Base-by-base conservation (phyloP, 2,113 vertebrate species). In the Balaeniceps rex region DNA sequence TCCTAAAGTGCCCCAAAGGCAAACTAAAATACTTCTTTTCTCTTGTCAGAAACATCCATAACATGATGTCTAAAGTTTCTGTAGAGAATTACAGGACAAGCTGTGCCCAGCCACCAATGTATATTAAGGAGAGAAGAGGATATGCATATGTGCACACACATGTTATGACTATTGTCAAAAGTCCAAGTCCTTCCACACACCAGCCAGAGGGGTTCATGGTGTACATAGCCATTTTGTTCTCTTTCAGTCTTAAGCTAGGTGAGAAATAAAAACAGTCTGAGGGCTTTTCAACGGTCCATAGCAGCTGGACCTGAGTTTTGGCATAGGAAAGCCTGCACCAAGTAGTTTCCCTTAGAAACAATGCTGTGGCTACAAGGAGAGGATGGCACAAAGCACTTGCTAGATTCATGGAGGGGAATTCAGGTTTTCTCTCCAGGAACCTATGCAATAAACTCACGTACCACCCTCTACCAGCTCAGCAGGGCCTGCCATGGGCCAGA, bases 271-370 rank as follows among this genome's bases (percentile, higher is more conserved):
- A 90, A 66, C 70, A 51, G 33, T 64, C 76, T 88, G 52, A 55
- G 42, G 60, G 79, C 55, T 91, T 94, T 95, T 90, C 90, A 68
- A 36, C 0, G 55, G 96, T 96, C 95, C 88, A 93, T 95, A 88
- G 93, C 93, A 96, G 94, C 92, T 96, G 87, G 92, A 88, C 71
- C 63, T 11, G 19, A 83, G 82, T 91, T 95, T 95, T 95, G 96
- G 75, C 96, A 95, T 6, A 69, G 64, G 40, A 93, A 86, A 91
- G 28, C 58, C 82, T 64, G 31, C 66, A 65, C 51, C 13, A 38
- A 94, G 40, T 87, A 88, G 61, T 85, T 93, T 95, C 92, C 82
- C 82, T 77, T 95, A 95, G 94, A 93, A 96, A 96, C 90, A 91
- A 83, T 72, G 57, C 61, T 87, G 74, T 3, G 7, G 49, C 70